Conservation (phyloP, 1,140 invertebrate species). For the Anoplolepis gracilipes region DNA sequence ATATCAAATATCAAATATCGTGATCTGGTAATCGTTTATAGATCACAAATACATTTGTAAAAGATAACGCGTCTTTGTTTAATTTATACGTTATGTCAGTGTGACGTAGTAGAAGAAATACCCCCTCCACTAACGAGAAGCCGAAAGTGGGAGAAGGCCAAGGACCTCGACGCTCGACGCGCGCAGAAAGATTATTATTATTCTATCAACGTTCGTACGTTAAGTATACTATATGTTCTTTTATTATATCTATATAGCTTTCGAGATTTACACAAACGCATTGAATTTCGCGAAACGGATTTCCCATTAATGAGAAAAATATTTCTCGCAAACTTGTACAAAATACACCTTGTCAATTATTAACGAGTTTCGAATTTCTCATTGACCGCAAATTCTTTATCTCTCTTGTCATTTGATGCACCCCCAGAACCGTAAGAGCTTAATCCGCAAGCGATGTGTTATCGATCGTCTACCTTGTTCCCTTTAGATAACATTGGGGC, state of each 20-base stretch:
- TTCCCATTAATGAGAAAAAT: background rate
- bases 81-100: no score
- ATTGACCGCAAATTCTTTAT: conserved; percentile 28
- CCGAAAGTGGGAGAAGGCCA: background rate
- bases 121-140: no score
- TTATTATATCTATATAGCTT: no score
- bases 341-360: conserved; percentile 37
- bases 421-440: conserved; percentile 25
- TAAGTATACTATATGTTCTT: no score
- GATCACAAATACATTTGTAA: no score
- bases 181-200: no score
- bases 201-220: no score
- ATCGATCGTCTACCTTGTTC: conserved; percentile 53
- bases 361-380: conserved; percentile 24
- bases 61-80: no score
- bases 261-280: background rate
- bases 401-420: conserved; percentile 34
- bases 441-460: conserved; percentile 55
- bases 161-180: no score
- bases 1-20: no score
- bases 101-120: no score
- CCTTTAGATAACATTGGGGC: conserved; percentile 53
- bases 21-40: no score
- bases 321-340: background rate
- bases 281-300: background rate